Evolutionary conservation across 2,113 vertebrate genomes (phyloP), one percentile per base, ranked within the genome.

Genomic region (Tragulus kanchil): DNA sequence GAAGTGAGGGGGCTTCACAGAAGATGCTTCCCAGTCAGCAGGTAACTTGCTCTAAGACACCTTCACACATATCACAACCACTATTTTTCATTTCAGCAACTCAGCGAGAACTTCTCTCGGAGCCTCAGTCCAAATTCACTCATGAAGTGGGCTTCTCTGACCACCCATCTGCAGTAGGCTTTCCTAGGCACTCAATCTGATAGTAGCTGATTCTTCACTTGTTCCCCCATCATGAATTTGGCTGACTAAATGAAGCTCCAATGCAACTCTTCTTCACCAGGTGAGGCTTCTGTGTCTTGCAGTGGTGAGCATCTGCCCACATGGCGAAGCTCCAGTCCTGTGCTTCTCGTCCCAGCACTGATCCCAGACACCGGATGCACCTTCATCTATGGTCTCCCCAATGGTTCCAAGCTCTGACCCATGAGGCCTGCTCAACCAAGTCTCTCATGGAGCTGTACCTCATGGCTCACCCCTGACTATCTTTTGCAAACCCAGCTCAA

Each of bases 291-390:
- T n/a, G 3, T 10, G 45, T 58, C 62, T 36, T 36, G 17, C 8
- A 52, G 3, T 56, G 36, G 64, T 56, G n/a, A 73, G 64, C 0
- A 59, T 0, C 50, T 75, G 5, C 31, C 25, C 14, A 79, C 62
- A 7, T 13, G 3, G 36, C 12, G 19, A 31, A 81, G 54, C 19
- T 67, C 19, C 5, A 2, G 48, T 13, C n/a, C 26, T n/a, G 26
- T 19, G 45, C 28, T 78, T 14, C 11, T 58, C 2, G 25, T 42
- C 25, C 59, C 8, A 58, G 54, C 28, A n/a, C 5, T 3, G 81
- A 45, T 42, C 16, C 36, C 48, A n/a, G 54, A 73, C 3, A 36
- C 36, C 61, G 12, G 31, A 0, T 12, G 0, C 5, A 42, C 50
- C 31, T 75, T 86, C 17, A n/a, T 3, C 6, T 10, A 17, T 5